Evolutionary conservation across 2,797 vertebrate species (phyloP), one percentile per base, ranked within the genome.

Genomic region (Allobates femoralis): DNA sequence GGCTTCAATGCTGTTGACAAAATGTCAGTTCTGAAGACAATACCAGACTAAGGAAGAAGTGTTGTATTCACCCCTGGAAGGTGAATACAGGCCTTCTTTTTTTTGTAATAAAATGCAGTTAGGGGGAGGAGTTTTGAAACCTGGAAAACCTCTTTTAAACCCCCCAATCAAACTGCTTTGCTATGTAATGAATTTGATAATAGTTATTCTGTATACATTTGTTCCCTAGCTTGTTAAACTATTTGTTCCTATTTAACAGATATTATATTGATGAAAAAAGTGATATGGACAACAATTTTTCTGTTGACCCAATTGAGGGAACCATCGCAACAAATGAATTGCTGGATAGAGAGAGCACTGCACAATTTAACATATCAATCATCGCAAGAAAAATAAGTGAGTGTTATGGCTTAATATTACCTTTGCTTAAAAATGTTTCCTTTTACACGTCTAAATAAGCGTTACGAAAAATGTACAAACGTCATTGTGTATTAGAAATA

Each of bases 381-480:
- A 95, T 98, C 92, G 97, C 98, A 41, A 98, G 97, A 93, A 99
- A 99, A 96, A 94, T 98, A 91, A 99, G 98, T 99, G 94, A 98
- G 98, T 98, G 96, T 94, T 46, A 11, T 58, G 4, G 12, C 30
- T 30, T 5, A 60, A n/a, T 26, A 51, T 19, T 2, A 56, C 7
- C 21, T 34, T 10, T 50, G 3, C 16, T 62, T 4, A 28, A 28
- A 14, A 11, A 14, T n/a, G 1, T 58, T 3, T 23, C 23, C n/a
- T 23, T 58, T 8, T 21, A 23, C 10, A n/a, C 7, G 5, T 46
- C 7, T 46, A 46, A 46, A 11, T 46, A 46, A 46, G 11, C 11
- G 41, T 0, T 46, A 7, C 41, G 41, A 46, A 3, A 12, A 62
- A 62, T 26, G 6, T 26, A 26, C 12, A 28, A 14, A 26, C n/a